Evolutionary conservation across 2,113 vertebrate genomes (phyloP), one percentile per base, ranked within the genome.

Genomic region (Marmota monax): DNA sequence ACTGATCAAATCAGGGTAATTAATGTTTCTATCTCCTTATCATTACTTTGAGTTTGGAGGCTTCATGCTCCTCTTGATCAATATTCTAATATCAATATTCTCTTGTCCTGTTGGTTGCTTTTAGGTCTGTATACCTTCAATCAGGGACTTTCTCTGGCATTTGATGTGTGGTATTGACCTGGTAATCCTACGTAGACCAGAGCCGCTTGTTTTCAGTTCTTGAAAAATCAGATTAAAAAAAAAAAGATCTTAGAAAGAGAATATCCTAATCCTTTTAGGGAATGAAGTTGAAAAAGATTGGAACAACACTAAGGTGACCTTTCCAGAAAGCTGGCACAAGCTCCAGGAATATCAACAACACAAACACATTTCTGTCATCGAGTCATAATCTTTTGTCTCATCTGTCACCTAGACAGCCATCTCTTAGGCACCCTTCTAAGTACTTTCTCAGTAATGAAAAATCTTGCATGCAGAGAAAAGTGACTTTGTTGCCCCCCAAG

Each of bases 331-430:
- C 53, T 96, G 86, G 23, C 27, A 10, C 3, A 4, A 17, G 11
- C 61, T 91, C 37, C 37, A 5, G 76, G 93, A 89, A 42, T 20
- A 29, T 20, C 90, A 56, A 20, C 37, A 63, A 77, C 89, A 39
- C 67, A 32, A 76, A 85, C 56, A 8, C 65, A 69, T 48, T 96
- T 96, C 96, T 97, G 0, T 94, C 84, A 93, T 96, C 32, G 37
- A 86, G 69, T 12, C 0, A 9, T 42, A 84, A 53, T 84, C 92
- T 92, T 37, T 14, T 72, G 88, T 95, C 95, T 97, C 92, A 79
- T 88, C 88, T 42, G 5, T 96, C 96, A 93, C 73, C 80, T 73
- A 8, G 74, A 74, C 88, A 93, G 48, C 90, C 34, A 14, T 88
- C 27, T 89, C 56, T 97, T 53, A 72, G 74, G 37, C 79, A 95